Evolutionary conservation across 1,140 invertebrate species (phyloP), one percentile per base, ranked within the genome.

Genomic region (Rhopalosiphum maidis): DNA sequence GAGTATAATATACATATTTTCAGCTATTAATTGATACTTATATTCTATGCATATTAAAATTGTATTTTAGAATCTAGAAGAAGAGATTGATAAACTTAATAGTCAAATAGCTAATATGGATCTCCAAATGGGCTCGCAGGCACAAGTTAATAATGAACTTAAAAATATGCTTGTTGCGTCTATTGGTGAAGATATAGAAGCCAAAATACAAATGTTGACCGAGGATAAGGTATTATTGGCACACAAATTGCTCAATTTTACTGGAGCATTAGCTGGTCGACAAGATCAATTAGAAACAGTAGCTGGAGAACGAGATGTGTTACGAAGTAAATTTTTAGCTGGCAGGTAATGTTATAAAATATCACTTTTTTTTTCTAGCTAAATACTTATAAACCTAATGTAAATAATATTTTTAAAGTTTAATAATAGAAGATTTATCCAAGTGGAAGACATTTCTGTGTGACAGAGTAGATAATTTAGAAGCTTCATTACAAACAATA

Each of bases 251-350:
- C 95, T 98, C 1, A 97, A 97, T 94, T 98, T 98, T 85, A 97
- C 97, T 22, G 97, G 98, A 95, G 97, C 98, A 95, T 95, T 98
- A 82, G 97, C 97, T 87, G 97, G 97, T 2, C 98, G 98, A 95
- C 97, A 98, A 95, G 98, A 99, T 95, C 98, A 99, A 96, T 97
- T 98, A 7, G 98, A 99, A 95, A 98, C 97, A 96, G 95, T 99
- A 43, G 97, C 98, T 46, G 98, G 98, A 7, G 98, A 99, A 94
- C 98, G 98, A 95, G 98, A 99, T 96, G 98, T 99, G 93, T 99
- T 98, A 98, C 96, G 98, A 94, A 99, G 98, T 94, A 99, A 99
- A 96, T 99, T 98, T 95, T 95, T 99, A 94, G 98, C 98, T 43
- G 98, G 98, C 96, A 98, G 97, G 97, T 97, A 82, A 90, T 94